Conservation (phyloP, 2,888 invertebrate species). For the Thereva nobilitata region DNA sequence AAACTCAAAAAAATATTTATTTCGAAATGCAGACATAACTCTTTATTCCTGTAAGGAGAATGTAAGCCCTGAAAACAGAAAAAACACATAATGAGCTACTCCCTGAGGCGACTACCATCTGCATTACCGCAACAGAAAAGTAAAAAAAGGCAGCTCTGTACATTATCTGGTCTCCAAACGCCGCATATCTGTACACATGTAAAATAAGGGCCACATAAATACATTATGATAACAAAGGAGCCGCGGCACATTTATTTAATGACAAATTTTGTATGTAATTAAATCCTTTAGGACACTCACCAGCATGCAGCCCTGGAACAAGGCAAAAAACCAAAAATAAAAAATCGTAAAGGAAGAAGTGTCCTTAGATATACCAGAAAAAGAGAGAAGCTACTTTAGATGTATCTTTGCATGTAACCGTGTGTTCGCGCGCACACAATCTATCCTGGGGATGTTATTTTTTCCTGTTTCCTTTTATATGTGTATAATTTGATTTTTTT, state of each 20-base stretch:
- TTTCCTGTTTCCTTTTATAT: constrained; percentile 14
- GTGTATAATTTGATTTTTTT: constrained; percentile 13
- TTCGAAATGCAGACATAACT: no score
- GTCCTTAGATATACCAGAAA: no score
- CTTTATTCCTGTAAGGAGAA: no score
- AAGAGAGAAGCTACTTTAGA: neutral
- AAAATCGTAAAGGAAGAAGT: neutral
- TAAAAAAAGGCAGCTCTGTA: neutral
- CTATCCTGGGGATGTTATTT: constrained; percentile 15
- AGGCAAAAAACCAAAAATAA: constrained; percentile 1
- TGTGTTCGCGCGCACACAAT: neutral
- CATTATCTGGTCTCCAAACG: constrained; percentile 31
- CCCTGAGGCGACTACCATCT: no score
- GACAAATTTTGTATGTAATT: constrained; percentile 42
- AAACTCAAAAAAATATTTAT: no score
- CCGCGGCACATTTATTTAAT: constrained; percentile 43
- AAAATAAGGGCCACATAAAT: constrained; percentile 38
- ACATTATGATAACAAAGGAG: constrained; percentile 42
- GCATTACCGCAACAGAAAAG: no score
- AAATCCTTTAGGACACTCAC: constrained; percentile 40
- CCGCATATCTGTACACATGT: constrained; percentile 31
- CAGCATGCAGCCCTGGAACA: constrained; percentile 4
- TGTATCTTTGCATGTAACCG: constrained; percentile 26
- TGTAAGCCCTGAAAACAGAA: no score
- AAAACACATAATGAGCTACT: no score